phyloP scores from a whole-genome alignment of 2,113 vertebrate genomes.

The Pardalotus punctatus region DNA sequence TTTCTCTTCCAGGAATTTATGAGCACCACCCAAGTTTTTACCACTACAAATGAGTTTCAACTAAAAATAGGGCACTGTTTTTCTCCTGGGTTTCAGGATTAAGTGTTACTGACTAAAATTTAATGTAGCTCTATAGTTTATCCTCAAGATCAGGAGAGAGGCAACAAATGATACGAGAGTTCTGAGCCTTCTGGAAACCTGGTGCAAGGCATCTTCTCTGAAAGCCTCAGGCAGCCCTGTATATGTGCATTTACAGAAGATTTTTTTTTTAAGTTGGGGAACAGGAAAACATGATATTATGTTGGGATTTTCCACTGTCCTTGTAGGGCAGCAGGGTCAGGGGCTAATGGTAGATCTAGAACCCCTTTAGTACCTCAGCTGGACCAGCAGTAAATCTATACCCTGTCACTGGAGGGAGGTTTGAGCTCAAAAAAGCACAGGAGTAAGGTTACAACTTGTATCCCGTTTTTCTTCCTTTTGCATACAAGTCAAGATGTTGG shows the following conservation, averaged over 20 bases:
- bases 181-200: neutral
- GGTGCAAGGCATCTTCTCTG: neutral
- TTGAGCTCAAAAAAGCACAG: neutral
- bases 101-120: neutral
- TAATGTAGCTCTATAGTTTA: neutral
- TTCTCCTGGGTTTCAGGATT: neutral
- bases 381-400: neutral
- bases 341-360: neutral
- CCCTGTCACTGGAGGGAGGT: neutral
- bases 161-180: neutral
- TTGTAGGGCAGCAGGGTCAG: neutral
- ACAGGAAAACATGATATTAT: neutral
- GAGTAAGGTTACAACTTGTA: neutral
- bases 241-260: neutral
- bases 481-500: neutral
- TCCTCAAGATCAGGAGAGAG: neutral
- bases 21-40: neutral
- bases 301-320: neutral
- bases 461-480: neutral
- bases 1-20: neutral
- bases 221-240: neutral
- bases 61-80: neutral
- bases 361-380: neutral
- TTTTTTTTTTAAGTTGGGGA: neutral
- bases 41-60: neutral